Percentiles rank a stretch among this genome's conserved stretches.
Conservation (phyloP, 1,140 invertebrate species). For the Drosophila fuyamai region DNA sequence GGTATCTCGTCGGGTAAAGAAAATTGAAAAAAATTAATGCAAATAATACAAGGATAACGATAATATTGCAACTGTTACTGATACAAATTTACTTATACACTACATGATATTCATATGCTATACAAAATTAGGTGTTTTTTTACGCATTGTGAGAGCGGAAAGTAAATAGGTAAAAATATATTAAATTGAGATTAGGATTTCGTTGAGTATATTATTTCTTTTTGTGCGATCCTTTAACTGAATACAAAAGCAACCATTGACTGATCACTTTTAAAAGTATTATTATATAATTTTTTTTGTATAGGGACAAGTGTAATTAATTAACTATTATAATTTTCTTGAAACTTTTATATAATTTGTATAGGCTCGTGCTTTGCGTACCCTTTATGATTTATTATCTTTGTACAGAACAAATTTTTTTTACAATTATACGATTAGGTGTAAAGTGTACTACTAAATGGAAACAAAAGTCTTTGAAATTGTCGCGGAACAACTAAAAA, state of each 20-base stretch:
- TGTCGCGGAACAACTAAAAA: conserved; percentile 71
- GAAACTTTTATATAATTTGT: conserved; percentile 54
- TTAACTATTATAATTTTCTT: conserved; percentile 38
- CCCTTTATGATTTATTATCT: conserved; percentile 46
- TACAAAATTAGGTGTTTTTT: conserved; percentile 61
- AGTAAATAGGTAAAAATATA: conserved; percentile 21
- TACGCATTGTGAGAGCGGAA: conserved; percentile 20
- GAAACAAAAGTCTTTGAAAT: conserved; percentile 79
- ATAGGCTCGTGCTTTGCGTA: conserved; percentile 47
- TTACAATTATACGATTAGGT: conserved; percentile 70
- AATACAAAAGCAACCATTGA: conserved; percentile 74
- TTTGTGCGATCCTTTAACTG: conserved; percentile 54
- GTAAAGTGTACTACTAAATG: conserved; percentile 73
- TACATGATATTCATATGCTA: conserved; percentile 70
- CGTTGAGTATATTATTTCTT: conserved; percentile 62
- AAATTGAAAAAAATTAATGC: conserved; percentile 39
- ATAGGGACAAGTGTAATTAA: conserved; percentile 71
- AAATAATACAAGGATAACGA: conserved; percentile 64
- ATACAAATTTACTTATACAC: conserved; percentile 74
- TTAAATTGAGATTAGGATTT: conserved; percentile 67
- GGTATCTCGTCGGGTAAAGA: conserved; percentile 63
- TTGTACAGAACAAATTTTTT: conserved; percentile 75
- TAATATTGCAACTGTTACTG: conserved; percentile 75
- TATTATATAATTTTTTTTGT: conserved; percentile 75
- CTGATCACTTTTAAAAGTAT: conserved; percentile 81